Percentiles rank a stretch among this genome's conserved stretches.
Evolutionary conservation across 2,888 invertebrate genomes (phyloP).

Genomic region (Metacarcinus magister): DNA sequence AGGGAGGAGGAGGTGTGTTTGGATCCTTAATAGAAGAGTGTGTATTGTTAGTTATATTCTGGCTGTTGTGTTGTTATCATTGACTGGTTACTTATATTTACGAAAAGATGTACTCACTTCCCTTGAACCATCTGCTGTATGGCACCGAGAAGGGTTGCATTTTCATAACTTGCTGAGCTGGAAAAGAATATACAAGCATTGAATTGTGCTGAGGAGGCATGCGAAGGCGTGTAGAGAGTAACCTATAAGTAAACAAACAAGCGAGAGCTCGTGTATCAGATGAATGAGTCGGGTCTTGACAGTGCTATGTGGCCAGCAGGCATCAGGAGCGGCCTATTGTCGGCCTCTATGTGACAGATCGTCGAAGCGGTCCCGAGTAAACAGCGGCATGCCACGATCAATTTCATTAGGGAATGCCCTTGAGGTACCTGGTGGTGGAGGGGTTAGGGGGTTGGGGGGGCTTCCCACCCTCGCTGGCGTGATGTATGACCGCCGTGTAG

Average conservation of each 20-base stretch:
- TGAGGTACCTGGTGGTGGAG: not conserved
- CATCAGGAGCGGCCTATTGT: conserved; percentile 64
- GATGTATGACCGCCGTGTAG: conserved; percentile 21
- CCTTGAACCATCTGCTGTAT: not conserved
- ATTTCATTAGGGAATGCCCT: conserved; percentile 75
- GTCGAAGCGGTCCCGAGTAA: conserved; percentile 57
- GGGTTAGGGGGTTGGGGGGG: not conserved
- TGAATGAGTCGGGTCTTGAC: conserved; percentile 70
- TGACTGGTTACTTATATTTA: not conserved
- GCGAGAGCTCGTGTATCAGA: conserved; percentile 71
- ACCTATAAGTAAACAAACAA: conserved; percentile 67
- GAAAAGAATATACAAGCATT: not conserved
- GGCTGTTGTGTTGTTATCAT: not conserved
- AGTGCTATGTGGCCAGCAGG: conserved; percentile 68
- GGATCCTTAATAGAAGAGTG: not conserved
- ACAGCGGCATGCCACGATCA: conserved; percentile 72
- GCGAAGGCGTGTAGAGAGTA: not conserved
- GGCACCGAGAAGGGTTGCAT: not conserved
- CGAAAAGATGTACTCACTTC: not conserved
- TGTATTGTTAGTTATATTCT: not conserved
- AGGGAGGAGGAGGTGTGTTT: not conserved
- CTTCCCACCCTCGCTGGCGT: not conserved
- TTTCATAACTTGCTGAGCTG: not conserved
- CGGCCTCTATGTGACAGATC: conserved; percentile 71
- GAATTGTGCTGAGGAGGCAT: not conserved